phyloP scores from a whole-genome alignment of 30 jellyfish, hydroid and myxozoan genomes.

The Calvadosia cruxmelitensis region DNA sequence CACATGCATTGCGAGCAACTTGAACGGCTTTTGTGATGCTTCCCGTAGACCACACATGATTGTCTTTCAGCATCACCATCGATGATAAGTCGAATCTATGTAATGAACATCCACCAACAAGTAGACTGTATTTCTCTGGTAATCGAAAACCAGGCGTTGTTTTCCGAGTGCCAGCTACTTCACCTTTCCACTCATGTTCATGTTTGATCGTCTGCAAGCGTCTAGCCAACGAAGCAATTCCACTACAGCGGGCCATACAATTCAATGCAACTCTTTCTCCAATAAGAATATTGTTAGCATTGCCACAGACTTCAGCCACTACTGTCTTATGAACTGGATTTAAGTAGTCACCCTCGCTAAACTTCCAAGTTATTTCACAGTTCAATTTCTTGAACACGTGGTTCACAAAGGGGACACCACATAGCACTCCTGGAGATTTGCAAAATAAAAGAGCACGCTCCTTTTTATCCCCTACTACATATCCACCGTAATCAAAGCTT shows the following conservation, averaged over 20 bases:
- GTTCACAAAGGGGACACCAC: constrained; percentile 69
- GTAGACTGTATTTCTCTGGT: constrained; percentile 60
- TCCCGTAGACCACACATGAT: constrained; percentile 79
- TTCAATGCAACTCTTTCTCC: constrained; percentile 76
- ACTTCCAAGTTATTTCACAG: constrained; percentile 44
- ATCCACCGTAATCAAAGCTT: constrained; percentile 73
- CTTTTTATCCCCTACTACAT: constrained; percentile 63
- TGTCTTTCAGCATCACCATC: constrained; percentile 75
- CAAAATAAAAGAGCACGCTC: constrained; percentile 52
- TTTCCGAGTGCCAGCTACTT: constrained; percentile 75
- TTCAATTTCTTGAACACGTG: constrained; percentile 33
- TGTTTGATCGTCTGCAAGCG: constrained; percentile 14
- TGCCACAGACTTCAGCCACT: constrained; percentile 59
- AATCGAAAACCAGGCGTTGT: constrained; percentile 74
- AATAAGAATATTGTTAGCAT: constrained; percentile 26
- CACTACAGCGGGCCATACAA: constrained; percentile 39
- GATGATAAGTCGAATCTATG: constrained; percentile 66
- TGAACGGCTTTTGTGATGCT: constrained; percentile 43
- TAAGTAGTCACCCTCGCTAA: constrained; percentile 39
- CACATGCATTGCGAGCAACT: constrained; percentile 67
- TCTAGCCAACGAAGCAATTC: constrained; percentile 44
- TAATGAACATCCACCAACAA: constrained; percentile 69
- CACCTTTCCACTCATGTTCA: constrained; percentile 32
- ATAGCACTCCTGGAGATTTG: constrained; percentile 60
- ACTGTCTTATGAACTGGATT: constrained; percentile 21